Evolutionary conservation across 2,113 vertebrate genomes (phyloP).

Genomic region (Mesitornis unicolor): DNA sequence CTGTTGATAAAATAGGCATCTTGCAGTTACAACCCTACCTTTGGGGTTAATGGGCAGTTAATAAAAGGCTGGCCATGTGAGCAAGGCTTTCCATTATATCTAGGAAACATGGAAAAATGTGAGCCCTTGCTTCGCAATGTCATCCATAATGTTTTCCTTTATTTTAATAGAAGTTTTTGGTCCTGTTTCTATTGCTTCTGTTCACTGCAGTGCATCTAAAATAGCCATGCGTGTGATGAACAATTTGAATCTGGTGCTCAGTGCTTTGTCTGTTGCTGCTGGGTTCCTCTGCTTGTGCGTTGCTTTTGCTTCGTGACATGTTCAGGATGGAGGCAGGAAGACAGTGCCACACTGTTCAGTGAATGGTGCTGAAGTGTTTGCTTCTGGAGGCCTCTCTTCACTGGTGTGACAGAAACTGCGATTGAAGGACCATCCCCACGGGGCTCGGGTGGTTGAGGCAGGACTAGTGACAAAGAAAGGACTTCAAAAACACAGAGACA

Average conservation of each 20-base stretch:
- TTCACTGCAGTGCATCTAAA: not conserved
- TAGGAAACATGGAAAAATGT: not conserved
- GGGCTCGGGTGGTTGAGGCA: not conserved
- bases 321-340: not conserved
- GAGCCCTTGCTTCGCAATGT: not conserved
- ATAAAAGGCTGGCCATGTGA: not conserved
- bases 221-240: not conserved
- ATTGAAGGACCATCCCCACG: not conserved
- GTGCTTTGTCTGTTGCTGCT: not conserved
- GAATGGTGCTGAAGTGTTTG: not conserved
- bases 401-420: not conserved
- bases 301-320: not conserved
- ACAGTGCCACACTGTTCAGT: not conserved
- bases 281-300: not conserved
- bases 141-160: not conserved
- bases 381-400: not conserved
- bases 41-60: not conserved
- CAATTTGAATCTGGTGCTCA: not conserved
- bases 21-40: not conserved
- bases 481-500: not conserved
- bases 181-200: not conserved
- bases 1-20: not conserved
- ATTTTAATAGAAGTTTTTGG: not conserved
- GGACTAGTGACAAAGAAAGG: not conserved
- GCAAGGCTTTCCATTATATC: not conserved